phyloP scores from a whole-genome alignment of 2,113 vertebrate species.

The Phalacrocorax aristotelis region DNA sequence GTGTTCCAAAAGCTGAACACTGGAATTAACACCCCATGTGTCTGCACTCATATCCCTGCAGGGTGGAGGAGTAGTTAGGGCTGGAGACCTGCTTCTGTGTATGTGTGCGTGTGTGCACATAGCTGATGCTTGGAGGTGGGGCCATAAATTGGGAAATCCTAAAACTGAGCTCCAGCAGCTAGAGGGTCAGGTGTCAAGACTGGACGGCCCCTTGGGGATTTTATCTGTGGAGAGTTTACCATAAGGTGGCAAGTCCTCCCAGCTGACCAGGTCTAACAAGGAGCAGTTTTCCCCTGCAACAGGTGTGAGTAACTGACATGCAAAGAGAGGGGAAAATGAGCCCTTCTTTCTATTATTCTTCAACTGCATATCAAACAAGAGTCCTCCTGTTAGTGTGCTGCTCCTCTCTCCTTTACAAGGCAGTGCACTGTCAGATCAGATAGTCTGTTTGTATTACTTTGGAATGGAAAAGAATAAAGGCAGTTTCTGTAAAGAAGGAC shows the following conservation, averaged over 20 bases:
- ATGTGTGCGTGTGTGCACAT: neutral
- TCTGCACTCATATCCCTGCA: neutral
- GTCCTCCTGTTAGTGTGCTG: neutral
- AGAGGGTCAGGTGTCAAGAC: neutral
- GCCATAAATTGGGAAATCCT: neutral
- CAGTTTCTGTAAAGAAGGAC: neutral
- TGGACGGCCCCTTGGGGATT: neutral
- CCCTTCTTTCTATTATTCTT: neutral
- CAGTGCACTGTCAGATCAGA: slow-evolving; percentile 13
- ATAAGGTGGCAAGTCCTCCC: rapidly evolving
- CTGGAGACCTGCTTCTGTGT: neutral
- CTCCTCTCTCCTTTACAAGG: neutral
- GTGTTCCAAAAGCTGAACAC: neutral
- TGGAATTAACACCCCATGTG: neutral
- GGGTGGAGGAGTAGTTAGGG: neutral
- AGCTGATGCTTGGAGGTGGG: neutral
- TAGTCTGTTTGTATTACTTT: slow-evolving; percentile 34
- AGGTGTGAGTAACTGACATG: slow-evolving; percentile 35
- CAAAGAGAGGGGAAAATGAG: neutral
- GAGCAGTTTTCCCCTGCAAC: neutral
- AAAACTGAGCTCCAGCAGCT: neutral
- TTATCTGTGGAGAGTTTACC: neutral
- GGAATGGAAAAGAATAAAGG: slow-evolving; percentile 57
- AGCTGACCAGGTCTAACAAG: neutral
- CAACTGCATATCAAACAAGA: neutral